Evolutionary conservation across 2,797 vertebrate genomes (phyloP).

Genomic region (Crax fasciolata): DNA sequence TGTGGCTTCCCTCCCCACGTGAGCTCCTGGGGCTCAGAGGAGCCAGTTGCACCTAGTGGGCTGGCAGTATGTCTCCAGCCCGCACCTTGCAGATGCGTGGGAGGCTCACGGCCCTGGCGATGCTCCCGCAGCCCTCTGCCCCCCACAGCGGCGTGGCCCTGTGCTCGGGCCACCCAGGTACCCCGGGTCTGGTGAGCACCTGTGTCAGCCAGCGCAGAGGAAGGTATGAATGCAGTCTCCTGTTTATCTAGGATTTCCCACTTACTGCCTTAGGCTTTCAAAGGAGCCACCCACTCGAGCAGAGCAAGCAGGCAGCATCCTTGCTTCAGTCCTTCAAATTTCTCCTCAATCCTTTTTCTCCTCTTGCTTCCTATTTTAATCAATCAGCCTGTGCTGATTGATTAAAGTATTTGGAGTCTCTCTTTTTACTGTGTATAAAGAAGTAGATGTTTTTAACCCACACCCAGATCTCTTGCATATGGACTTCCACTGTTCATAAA

Average conservation of each 20-base stretch:
- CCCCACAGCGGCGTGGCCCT: neutral
- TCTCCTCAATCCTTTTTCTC: neutral
- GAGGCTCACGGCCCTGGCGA: accelerated
- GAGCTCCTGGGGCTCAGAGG: neutral
- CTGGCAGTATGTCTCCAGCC: neutral
- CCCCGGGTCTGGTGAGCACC: conserved; percentile 54
- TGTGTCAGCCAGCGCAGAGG: conserved; percentile 41
- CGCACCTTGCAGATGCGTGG: neutral
- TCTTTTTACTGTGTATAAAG: neutral
- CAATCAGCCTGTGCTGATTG: neutral
- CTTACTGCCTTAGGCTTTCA: neutral
- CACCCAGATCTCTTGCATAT: neutral
- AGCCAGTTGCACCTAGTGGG: neutral
- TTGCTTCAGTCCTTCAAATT: neutral
- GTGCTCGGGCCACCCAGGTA: conserved; percentile 45
- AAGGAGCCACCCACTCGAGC: neutral
- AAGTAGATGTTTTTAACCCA: neutral
- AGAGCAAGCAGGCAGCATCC: neutral
- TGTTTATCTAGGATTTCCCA: conserved; percentile 58
- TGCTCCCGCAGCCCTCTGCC: neutral
- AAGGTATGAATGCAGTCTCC: conserved; percentile 36
- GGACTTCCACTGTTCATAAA: neutral
- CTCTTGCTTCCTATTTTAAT: neutral
- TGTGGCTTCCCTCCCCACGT: neutral
- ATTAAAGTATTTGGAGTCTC: neutral